Base-by-base conservation (phyloP, 2,113 vertebrate genomes). In the Nannobrachium achirus region DNA sequence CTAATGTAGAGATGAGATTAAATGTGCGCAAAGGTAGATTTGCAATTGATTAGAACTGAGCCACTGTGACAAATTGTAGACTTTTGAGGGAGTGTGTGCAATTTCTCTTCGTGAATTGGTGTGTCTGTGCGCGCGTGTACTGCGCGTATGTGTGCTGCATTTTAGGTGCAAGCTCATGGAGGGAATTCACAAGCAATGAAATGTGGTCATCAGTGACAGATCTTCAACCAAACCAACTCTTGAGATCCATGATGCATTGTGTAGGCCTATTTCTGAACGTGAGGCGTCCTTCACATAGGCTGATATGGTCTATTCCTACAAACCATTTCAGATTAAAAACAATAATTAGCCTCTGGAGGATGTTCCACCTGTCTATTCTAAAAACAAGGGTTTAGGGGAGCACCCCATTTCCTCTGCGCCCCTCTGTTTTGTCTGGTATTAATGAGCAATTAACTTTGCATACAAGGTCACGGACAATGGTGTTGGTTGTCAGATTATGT, bases 391-490 rank as follows among this genome's bases (percentile, higher is more conserved):
- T 80, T 84, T 72, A 60, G 64, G 73, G 73, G 45, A 71, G 66
- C 18, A 71, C 74, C 63, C 57, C 73, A 86, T 71, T 88, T 89
- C 85, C 83, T 89, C 72, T 89, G 84, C 85, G 74, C 85, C 81
- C 85, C 83, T 85, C 74, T 89, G 82, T 87, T 88, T 87, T 83
- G 83, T 84, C 71, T 85, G 75, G 81, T 88, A 89, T 88, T 89
- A 90, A 88, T 90, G 83, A 91, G 89, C 88, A 90, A 89, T 90
- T 89, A 91, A 84, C 89, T 90, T 90, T 87, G 88, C 85, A 90
- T 90, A 89, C 84, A 88, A 89, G 89, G 84, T 89, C 86, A 82
- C 8, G 77, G 78, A 89, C 86, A 90, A 90, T 79, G 53, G 81
- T 68, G 56, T 81, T 85, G 80, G 87, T 86, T 87, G 87, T 90